Evolutionary conservation across 2,113 vertebrate genomes (phyloP).

Genomic region (Rafetus swinhoei): DNA sequence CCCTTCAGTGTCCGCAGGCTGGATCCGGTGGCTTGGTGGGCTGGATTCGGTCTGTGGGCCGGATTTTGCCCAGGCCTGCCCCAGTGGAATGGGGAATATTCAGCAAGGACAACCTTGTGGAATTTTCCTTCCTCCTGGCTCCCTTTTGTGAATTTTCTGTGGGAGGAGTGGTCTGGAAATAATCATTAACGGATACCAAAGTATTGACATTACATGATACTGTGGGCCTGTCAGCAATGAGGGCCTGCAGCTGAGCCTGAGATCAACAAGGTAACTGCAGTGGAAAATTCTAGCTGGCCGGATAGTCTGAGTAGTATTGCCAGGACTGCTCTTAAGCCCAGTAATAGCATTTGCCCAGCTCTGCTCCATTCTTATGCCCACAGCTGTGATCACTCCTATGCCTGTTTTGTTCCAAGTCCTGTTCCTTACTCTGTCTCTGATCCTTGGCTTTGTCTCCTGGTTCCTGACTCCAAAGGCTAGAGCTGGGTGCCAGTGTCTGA

Average conservation of each 20-base stretch:
- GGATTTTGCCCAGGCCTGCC: background rate
- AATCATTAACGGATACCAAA: background rate
- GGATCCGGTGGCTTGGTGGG: too few relatives aligned
- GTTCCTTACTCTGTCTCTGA: too few relatives aligned
- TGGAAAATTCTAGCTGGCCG: background rate
- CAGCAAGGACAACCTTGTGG: background rate
- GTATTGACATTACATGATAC: background rate
- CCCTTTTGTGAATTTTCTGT: background rate
- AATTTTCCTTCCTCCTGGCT: background rate
- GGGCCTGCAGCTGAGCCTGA: background rate
- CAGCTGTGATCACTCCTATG: background rate
- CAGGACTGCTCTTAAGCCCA: background rate
- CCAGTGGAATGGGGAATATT: background rate
- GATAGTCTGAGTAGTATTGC: background rate
- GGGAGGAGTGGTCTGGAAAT: background rate
- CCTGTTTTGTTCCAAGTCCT: background rate
- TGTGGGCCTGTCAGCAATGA: background rate
- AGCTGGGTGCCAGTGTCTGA: background rate
- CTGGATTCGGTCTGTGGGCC: too few relatives aligned
- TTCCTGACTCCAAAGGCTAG: background rate
- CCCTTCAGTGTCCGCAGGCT: too few relatives aligned
- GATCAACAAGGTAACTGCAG: background rate
- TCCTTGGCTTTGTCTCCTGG: too few relatives aligned
- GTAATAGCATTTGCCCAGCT: background rate
- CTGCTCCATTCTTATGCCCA: background rate